A percentile compares a stretch with the other conserved stretches of the same genome.
phyloP scores from a whole-genome alignment of 2,888 invertebrate species.

The Lordiphosa fenestrarum region DNA sequence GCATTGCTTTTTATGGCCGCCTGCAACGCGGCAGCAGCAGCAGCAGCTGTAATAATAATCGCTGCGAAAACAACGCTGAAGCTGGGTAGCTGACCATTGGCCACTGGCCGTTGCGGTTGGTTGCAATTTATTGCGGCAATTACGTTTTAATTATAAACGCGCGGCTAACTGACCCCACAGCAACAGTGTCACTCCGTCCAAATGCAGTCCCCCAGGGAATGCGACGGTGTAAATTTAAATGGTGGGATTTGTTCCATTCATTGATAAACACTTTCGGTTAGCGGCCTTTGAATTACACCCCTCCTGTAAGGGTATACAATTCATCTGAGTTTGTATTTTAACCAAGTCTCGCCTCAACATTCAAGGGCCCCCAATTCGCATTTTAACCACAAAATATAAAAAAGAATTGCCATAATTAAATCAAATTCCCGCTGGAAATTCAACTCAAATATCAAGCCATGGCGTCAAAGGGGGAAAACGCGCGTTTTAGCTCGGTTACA shows the following conservation, averaged over 20 bases:
- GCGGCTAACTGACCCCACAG: conserved; percentile 50
- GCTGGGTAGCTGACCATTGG: conserved; percentile 25
- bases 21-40: conserved; percentile 36
- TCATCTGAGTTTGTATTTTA: not conserved
- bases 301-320: no score
- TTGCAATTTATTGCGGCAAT: conserved; percentile 70
- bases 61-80: conserved; percentile 27
- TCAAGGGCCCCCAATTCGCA: not conserved
- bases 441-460: conserved; percentile 62
- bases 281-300: no score
- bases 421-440: conserved; percentile 65
- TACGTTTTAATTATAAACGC: conserved; percentile 71
- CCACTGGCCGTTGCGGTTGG: conserved; percentile 51
- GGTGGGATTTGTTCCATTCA: no score
- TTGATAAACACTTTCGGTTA: conserved; percentile 5
- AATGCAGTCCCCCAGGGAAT: conserved; percentile 20
- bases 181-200: conserved; percentile 25
- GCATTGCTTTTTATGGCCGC: conserved; percentile 48
- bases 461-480: conserved; percentile 8
- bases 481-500: not conserved
- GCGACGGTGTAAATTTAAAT: not conserved
- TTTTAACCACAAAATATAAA: conserved; percentile 21
- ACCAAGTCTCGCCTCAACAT: no score
- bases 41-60: conserved; percentile 55
- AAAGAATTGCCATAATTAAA: conserved; percentile 66